phyloP scores from a whole-genome alignment of 2,797 vertebrate genomes.

The Lates japonicus region DNA sequence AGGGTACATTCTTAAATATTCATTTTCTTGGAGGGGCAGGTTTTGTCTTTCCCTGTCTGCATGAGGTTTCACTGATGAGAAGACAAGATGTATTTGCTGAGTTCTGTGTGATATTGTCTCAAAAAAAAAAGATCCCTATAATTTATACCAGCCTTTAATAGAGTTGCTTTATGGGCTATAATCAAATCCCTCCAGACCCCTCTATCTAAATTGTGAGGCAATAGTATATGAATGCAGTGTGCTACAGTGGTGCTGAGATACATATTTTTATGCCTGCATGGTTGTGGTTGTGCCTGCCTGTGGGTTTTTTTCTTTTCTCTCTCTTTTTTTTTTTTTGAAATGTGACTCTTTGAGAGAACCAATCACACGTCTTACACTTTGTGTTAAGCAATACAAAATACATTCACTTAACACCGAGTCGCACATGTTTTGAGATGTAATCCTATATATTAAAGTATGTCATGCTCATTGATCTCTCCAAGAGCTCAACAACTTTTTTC shows the following conservation, averaged over 20 bases:
- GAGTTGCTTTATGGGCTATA: constrained; percentile 67
- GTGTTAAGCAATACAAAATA: constrained; percentile 60
- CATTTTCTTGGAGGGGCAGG: constrained; percentile 47
- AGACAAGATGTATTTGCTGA: constrained; percentile 42
- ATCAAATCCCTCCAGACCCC: constrained; percentile 65
- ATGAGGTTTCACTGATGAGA: constrained; percentile 50
- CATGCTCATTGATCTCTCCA: constrained; percentile 70
- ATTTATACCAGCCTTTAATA: constrained; percentile 69
- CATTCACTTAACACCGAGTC: constrained; percentile 52
- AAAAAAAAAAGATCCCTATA: constrained; percentile 44
- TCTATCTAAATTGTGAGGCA: constrained; percentile 68
- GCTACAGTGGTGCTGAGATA: constrained; percentile 40
- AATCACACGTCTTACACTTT: constrained; percentile 44
- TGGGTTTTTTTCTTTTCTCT: constrained; percentile 28
- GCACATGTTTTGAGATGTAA: constrained; percentile 68
- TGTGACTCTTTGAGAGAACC: constrained; percentile 46
- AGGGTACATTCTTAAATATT: constrained; percentile 51
- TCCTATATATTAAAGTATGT: constrained; percentile 70
- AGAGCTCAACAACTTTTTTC: constrained; percentile 72
- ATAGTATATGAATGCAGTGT: constrained; percentile 53
- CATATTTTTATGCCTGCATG: constrained; percentile 63
- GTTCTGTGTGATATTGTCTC: constrained; percentile 53
- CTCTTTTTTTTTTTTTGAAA: constrained; percentile 22
- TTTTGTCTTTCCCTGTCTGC: constrained; percentile 16
- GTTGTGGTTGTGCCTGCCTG: constrained; percentile 55